phyloP scores from a whole-genome alignment of 2,113 vertebrate genomes.

The Theropithecus gelada region DNA sequence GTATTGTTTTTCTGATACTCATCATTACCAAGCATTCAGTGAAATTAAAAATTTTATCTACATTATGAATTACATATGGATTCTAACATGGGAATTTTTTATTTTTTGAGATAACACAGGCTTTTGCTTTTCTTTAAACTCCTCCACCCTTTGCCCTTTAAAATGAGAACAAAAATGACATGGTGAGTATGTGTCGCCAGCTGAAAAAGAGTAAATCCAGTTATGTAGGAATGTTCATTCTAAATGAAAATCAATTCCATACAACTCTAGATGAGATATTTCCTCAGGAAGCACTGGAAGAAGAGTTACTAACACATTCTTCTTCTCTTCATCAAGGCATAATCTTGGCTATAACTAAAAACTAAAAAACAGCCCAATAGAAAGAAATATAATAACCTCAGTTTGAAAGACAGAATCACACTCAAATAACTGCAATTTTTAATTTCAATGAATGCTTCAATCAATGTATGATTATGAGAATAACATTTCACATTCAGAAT shows the following conservation, averaged over 20 bases:
- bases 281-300: not conserved
- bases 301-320: not conserved
- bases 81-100: not conserved
- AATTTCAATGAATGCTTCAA: conserved; percentile 19
- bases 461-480: not conserved
- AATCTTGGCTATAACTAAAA: not conserved
- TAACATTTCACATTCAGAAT: not conserved
- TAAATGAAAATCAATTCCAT: not conserved
- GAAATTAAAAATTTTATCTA: not conserved
- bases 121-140: not conserved
- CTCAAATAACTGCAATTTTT: not conserved
- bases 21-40: not conserved
- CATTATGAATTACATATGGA: not conserved
- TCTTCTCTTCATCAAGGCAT: not conserved
- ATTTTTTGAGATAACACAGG: not conserved
- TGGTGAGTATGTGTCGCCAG: not conserved
- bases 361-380: not conserved
- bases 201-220: not conserved
- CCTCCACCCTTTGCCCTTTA: not conserved
- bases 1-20: not conserved
- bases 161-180: not conserved
- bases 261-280: not conserved
- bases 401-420: not conserved
- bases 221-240: not conserved
- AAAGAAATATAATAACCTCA: not conserved